Evolutionary conservation across 1,140 invertebrate species (phyloP).

Genomic region (Lysiphlebus fabarum): DNA sequence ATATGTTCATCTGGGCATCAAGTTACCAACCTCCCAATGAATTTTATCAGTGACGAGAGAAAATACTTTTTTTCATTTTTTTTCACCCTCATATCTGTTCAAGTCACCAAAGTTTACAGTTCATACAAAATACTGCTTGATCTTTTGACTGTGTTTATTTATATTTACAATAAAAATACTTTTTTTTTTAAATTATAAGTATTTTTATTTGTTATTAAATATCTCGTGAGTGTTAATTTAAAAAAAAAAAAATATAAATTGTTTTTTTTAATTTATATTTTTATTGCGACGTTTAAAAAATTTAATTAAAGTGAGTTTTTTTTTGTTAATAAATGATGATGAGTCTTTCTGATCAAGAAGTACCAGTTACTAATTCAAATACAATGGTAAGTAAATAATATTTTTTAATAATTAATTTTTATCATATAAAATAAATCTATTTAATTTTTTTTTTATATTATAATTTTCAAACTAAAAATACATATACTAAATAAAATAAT

Average conservation of each 20-base stretch:
- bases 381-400: slow-evolving; percentile 31
- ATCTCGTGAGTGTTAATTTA: too few relatives aligned
- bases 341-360: slow-evolving; percentile 37
- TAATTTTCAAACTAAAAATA: too few relatives aligned
- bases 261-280: too few relatives aligned
- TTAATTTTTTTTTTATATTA: background rate
- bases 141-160: slow-evolving; percentile 23
- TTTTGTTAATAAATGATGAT: slow-evolving; percentile 29
- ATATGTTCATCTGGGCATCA: background rate
- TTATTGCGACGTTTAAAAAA: slow-evolving; percentile 7
- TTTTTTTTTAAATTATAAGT: background rate
- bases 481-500: too few relatives aligned
- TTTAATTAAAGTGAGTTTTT: slow-evolving; percentile 14
- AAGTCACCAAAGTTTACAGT: slow-evolving; percentile 39
- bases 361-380: slow-evolving; percentile 30
- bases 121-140: slow-evolving; percentile 24
- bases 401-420: slow-evolving; percentile 16
- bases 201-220: too few relatives aligned
- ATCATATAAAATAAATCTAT: slow-evolving; percentile 1
- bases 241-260: too few relatives aligned
- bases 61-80: slow-evolving; percentile 30
- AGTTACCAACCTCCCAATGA: slow-evolving; percentile 3
- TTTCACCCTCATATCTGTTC: slow-evolving; percentile 31
- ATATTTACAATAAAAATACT: slow-evolving; percentile 17
- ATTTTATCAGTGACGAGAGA: slow-evolving; percentile 16